Base-by-base conservation (phyloP, 1,140 invertebrate species). In the Palaemon carinicauda region DNA sequence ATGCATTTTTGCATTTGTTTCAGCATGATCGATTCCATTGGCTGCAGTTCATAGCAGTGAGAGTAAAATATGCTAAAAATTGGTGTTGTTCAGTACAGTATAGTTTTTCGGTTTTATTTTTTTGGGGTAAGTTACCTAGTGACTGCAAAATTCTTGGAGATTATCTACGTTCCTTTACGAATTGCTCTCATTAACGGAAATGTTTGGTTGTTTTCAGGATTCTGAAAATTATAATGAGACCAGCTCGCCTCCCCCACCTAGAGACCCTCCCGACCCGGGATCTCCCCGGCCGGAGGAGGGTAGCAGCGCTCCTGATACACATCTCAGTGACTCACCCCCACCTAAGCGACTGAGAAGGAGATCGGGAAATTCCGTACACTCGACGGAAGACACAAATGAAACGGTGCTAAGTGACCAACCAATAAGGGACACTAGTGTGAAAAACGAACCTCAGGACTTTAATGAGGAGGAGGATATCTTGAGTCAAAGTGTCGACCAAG, bases 361-460 rank as follows among this genome's bases (percentile, higher is more conserved):
- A 82, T 88, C 85, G 71, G 87, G 82, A 56, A 56, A 54, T 31
- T 88, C 87, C 33, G 60, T 88, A 51, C 88, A 87, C 60, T 86
- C 88, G 21, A 73, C 88, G 54, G 88, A 86, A 73, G 88, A 86
- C 82, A 89, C 88, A 78, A 87, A 80, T 77, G 86, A 89, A 85
- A 87, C 87, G 82, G 86, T 89, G 88, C 84, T 87, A 73, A 88
- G 87, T 83, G 87, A 88, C 41, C 41, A 41, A 41, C 41, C 7
- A 83, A 75, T 60, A 24, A 82, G 81, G 80, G 87, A 88, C 60
- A 83, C 53, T 87, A 87, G 81, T 87, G 88, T 89, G 74, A 89
- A 89, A 82, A 89, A 89, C 85, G 88, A 89, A 79, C 88, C 88
- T 85, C 86, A 88, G 86, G 88, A 89, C 78, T 89, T 85, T 85